A percentile compares a stretch with the other conserved stretches of the same genome.
These are phyloP conservation scores for Meles meles DNA, from an alignment of 2,113 vertebrate genomes.

Conservation along the genomic window DNA sequence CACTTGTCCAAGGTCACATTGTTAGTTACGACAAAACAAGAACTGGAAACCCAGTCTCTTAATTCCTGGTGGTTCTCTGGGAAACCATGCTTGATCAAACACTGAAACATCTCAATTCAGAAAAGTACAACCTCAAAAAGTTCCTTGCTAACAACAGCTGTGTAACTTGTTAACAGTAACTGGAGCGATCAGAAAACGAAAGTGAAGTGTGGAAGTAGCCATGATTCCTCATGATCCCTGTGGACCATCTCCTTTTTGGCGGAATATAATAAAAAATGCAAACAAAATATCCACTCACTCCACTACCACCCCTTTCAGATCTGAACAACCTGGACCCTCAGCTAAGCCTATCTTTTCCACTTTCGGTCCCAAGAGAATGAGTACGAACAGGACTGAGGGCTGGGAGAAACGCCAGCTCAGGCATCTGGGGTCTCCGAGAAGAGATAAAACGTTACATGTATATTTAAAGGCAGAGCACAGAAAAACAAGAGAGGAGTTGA, in stretches of 20 bases:
- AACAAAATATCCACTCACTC: background rate
- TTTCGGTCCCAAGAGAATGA: background rate
- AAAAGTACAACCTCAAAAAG: background rate
- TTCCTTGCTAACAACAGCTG: background rate
- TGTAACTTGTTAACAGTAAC: background rate
- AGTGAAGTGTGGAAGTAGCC: background rate
- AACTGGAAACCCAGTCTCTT: background rate
- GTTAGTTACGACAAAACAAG: background rate
- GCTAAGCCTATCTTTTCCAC: background rate
- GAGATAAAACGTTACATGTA: accelerated
- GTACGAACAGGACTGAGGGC: background rate
- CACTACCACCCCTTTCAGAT: background rate
- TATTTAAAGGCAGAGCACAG: background rate
- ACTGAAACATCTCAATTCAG: background rate
- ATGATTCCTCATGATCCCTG: background rate
- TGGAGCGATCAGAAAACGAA: background rate
- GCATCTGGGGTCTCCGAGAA: background rate
- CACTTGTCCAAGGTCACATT: background rate
- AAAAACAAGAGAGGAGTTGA: background rate
- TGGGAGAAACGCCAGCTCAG: background rate
- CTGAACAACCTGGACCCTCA: background rate
- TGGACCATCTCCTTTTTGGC: background rate
- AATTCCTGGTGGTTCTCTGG: background rate
- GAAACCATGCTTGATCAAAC: background rate
- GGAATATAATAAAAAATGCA: background rate